Evolutionary conservation across 1,140 invertebrate genomes (phyloP), one percentile per base, ranked within the genome.

Genomic region (Parapsyche elsis): DNA sequence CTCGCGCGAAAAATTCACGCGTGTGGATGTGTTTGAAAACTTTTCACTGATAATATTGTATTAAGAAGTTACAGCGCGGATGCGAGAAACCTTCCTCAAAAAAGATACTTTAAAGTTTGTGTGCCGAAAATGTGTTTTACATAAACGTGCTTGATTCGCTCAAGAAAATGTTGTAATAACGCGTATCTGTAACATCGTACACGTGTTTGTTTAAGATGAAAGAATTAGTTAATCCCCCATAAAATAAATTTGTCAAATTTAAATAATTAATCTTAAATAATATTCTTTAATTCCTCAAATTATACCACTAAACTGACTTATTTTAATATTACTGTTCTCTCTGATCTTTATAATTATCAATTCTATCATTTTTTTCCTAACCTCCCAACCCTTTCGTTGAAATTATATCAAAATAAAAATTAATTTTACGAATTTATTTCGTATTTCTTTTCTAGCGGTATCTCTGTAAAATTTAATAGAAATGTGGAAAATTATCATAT

Each of bases 1-100:
- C 10, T 53, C 49, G 49, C 49, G 49, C 12, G 16, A 53, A 53
- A 53, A 67, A 24, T 23, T 67, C 64, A 23, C 5, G 64, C 19
- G 23, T 67, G 24, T 14, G 64, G 26, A 26, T 38, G 5, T 23
- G 64, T 67, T 24, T 67, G 14, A 67, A 24, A 67, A 67, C 12
- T 12, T 67, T 67, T 67, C 24, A 26, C 26, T 12, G 64, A 26
- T 67, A 26, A 67, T 67, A 67, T 67, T 26, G 24, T 67, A 67
- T 67, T 67, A 67, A 26, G 64, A 67, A 67, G 10, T 67, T 26
- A 24, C 19, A 23, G 23, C 9, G 21, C 24, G 24, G 2, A 53
- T 53, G 12, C 49, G 49, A 53, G 49, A 53, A 53, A 53, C 49
- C 12, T 61, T 14, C 64, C 64, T 67, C 5, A 19, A 19, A 5